Base-by-base conservation (phyloP, 2,797 vertebrate genomes). In the Bradypodion ventrale region DNA sequence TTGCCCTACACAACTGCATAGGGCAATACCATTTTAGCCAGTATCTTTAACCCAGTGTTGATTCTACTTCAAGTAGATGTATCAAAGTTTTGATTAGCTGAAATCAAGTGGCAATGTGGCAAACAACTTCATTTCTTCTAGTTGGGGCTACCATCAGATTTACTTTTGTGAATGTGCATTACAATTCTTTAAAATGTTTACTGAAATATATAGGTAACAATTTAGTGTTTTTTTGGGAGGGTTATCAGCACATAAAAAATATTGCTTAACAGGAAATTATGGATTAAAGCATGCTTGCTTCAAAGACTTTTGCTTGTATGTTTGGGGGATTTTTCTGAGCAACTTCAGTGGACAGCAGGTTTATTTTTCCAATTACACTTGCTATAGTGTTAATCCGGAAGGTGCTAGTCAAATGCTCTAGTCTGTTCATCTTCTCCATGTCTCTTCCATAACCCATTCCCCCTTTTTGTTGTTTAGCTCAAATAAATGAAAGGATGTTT, bases 401-500 rank as follows among this genome's bases (percentile, higher is more conserved):
- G 49, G 87, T 12, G 49, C 2, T 7, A n/a, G 40, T 90, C 52
- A 7, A 66, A 72, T 42, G 25, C 75, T 85, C 60, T 37, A 52
- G 72, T 75, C 1, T 5, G n/a, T 65, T 32, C 80, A 23, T 25
- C 52, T 52, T 46, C 32, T 2, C 32, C 27, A 68, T 7, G 23
- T 35, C 13, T 62, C 32, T 35, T 68, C 2, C 32, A 19, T 16
- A 2, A 2, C 16, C 16, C 16, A 37, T 13, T 37, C 27, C 7
- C 16, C 16, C 66, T 63, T 76, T 68, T 69, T 25, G 9, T 88
- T 81, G 52, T 78, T 80, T 80, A 82, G 72, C 84, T 90, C 0
- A 1, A 87, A 85, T 32, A 69, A 74, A 49, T 89, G 85, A 91
- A 88, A 89, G 59, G 60, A 92, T 75, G 82, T 70, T 81, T 73